phyloP scores from a whole-genome alignment of 1,140 invertebrate species.

The Elymnias hypermnestra region DNA sequence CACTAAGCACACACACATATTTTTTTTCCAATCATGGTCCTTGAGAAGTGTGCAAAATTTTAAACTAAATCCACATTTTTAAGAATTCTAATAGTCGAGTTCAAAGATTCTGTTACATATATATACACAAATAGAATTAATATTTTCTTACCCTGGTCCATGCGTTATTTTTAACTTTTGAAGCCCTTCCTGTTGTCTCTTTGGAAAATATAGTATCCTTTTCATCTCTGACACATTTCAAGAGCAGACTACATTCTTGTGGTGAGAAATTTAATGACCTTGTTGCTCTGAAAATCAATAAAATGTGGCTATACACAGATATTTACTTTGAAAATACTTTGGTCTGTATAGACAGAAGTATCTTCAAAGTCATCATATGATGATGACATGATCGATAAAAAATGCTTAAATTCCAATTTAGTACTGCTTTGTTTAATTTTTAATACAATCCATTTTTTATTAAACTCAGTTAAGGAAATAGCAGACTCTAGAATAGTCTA shows the following conservation, averaged over 20 bases:
- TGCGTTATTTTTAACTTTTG: slow-evolving; percentile 41
- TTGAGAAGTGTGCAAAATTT: too few species aligned
- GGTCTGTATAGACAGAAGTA: not conserved
- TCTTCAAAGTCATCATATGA: not conserved
- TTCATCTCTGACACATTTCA: slow-evolving; percentile 56
- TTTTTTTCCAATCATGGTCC: too few species aligned
- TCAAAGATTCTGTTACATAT: too few species aligned
- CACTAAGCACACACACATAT: too few species aligned
- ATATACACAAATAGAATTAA: too few species aligned
- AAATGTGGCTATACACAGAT: not conserved
- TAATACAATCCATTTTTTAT: too few species aligned
- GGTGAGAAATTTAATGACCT: slow-evolving; percentile 52
- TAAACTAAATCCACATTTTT: too few species aligned
- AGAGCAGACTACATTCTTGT: slow-evolving; percentile 46
- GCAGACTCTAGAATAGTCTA: too few species aligned
- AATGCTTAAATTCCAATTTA: too few species aligned
- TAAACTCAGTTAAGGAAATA: too few species aligned
- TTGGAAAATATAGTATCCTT: slow-evolving; percentile 41
- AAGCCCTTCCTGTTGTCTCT: slow-evolving; percentile 23
- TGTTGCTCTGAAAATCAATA: slow-evolving; percentile 16
- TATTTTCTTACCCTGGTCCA: slow-evolving; percentile 44
- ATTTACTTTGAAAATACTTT: not conserved
- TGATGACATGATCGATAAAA: not conserved
- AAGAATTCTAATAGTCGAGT: too few species aligned
- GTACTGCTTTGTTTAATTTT: too few species aligned